A percentile compares a stretch with the other conserved stretches of the same genome.
phyloP scores from a whole-genome alignment of 1,140 invertebrate genomes.

The Drosophila prosaltans region DNA sequence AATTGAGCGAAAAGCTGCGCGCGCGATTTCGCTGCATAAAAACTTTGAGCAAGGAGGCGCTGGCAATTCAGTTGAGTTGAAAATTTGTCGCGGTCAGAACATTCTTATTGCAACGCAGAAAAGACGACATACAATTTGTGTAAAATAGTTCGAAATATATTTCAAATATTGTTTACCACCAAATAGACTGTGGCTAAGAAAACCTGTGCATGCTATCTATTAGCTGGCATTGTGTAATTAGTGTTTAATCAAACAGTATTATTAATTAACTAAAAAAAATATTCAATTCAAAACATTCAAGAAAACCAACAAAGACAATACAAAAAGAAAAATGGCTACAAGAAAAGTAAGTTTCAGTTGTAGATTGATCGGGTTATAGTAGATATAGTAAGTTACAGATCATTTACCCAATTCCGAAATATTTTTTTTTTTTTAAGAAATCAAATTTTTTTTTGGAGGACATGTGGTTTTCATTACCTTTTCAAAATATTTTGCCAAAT shows the following conservation, averaged over 20 bases:
- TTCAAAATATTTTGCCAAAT: slow-evolving; percentile 75
- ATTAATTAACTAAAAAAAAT: slow-evolving; percentile 37
- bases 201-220: slow-evolving; percentile 42
- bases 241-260: slow-evolving; percentile 55
- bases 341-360: slow-evolving; percentile 61
- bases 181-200: slow-evolving; percentile 29
- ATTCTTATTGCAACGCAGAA: slow-evolving; percentile 35
- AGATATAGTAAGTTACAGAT: neutral
- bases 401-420: slow-evolving; percentile 1
- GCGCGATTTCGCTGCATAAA: slow-evolving; percentile 65
- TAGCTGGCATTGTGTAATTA: slow-evolving; percentile 57
- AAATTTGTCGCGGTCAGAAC: slow-evolving; percentile 73
- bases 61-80: slow-evolving; percentile 74
- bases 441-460: slow-evolving; percentile 61
- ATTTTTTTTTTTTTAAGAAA: slow-evolving; percentile 15
- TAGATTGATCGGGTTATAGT: neutral
- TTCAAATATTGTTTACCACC: slow-evolving; percentile 57
- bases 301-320: slow-evolving; percentile 15
- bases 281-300: slow-evolving; percentile 49
- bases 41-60: slow-evolving; percentile 76
- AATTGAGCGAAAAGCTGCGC: slow-evolving; percentile 66
- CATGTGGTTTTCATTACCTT: slow-evolving; percentile 78
- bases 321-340: slow-evolving; percentile 47
- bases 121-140: neutral
- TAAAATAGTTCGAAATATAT: slow-evolving; percentile 33